Evolutionary conservation across 2,797 vertebrate species (phyloP).

Genomic region (Gadopsis bispinosus): DNA sequence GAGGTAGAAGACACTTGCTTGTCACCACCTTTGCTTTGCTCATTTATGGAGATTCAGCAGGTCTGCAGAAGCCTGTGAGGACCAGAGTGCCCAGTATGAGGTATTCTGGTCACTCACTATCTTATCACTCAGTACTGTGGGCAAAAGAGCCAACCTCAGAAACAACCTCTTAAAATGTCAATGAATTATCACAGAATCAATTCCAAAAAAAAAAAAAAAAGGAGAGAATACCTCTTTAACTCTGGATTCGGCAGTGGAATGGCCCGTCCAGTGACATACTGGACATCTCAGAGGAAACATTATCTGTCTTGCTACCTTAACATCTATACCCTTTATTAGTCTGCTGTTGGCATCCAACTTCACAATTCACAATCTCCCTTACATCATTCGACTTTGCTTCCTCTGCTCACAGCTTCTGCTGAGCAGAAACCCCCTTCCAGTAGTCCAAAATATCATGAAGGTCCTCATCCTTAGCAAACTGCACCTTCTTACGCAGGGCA

Average conservation of each 20-base stretch:
- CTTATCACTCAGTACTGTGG: constrained; percentile 41
- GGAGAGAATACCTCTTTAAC: constrained; percentile 40
- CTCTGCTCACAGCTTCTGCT: constrained; percentile 95
- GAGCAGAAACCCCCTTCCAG: constrained; percentile 99
- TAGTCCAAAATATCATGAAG: constrained; percentile 99
- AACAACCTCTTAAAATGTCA: constrained; percentile 56
- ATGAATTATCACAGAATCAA: constrained; percentile 42
- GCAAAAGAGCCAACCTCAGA: constrained; percentile 44
- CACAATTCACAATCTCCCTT: constrained; percentile 45
- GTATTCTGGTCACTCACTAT: constrained; percentile 62
- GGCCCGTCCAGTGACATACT: constrained; percentile 21
- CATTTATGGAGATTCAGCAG: constrained; percentile 53
- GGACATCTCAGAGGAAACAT: constrained; percentile 47
- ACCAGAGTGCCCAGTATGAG: constrained; percentile 79
- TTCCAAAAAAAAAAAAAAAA: constrained; percentile 22
- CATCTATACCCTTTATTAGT: constrained; percentile 54
- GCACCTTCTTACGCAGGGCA: constrained; percentile 97
- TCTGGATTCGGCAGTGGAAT: constrained; percentile 37
- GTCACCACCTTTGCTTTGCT: constrained; percentile 70
- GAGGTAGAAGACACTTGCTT: constrained; percentile 77
- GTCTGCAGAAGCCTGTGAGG: constrained; percentile 67
- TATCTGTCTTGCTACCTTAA: constrained; percentile 77
- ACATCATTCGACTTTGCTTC: constrained; percentile 28
- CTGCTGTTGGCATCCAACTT: constrained; percentile 62
- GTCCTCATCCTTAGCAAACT: constrained; percentile 99